Evolutionary conservation across 1,140 invertebrate genomes (phyloP), one percentile per base, ranked within the genome.

Genomic region (Drosophila miranda): DNA sequence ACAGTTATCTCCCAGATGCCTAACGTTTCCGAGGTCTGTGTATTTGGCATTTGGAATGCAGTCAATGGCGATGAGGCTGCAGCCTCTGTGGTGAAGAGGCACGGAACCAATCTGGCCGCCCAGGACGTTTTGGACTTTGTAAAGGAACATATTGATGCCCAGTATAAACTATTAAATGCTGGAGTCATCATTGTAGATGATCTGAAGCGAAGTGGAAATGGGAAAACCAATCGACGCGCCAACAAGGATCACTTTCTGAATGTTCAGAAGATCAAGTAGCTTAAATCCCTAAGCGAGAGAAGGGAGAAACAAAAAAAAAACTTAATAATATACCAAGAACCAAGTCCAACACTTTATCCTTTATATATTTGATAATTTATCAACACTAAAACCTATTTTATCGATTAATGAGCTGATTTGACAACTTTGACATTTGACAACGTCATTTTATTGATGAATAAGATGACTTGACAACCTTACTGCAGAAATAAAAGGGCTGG

Each of bases 11-110:
- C 58, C 0, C 41, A 72, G 53, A 72, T 86, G 46, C 74, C 81
- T 0, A 56, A 75, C 2, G 78, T 90, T 1, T 48, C 52, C 2
- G 78, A 83, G 8, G 88, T 84, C 0, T 89, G 78, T 60, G 88
- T 87, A 5, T 82, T 83, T 34, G 89, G 89, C 1, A 58, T 89
- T 1, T 75, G 72, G 54, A 51, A 75, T 48, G 26, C 52, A 9
- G 26, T 70, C 0, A 46, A 50, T 13, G 73, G 69, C 14, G 78
- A 88, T 56, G 67, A 87, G 38, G 72, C 89, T 0, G 78, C 80
- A 4, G 88, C 88, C 3, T 43, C 71, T n/a, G 75, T 90, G 2
- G 77, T 87, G 0, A 59, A 60, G 34, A 56, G 55, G 11, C 43
- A 49, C 11, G 64, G 51, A 8, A 34, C 26, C 6, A 14, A 68